Percentiles rank a stretch among this genome's conserved stretches.
Evolutionary conservation across 2,888 invertebrate species (phyloP).

Genomic region (Mantis religiosa): DNA sequence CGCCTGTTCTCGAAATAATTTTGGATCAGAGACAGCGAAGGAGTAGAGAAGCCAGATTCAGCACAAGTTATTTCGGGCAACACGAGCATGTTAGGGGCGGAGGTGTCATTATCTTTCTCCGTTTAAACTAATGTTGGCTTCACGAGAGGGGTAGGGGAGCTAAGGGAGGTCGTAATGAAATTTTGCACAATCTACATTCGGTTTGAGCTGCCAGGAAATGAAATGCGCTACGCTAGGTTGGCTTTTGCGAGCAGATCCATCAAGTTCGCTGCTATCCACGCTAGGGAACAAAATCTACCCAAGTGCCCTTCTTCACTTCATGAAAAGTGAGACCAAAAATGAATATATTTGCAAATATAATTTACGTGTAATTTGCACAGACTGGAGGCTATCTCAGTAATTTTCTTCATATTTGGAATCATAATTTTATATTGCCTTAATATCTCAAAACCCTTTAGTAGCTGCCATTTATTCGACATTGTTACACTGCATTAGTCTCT

Average conservation of each 20-base stretch:
- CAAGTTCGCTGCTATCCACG: background rate
- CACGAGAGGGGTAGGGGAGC: background rate
- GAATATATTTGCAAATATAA: background rate
- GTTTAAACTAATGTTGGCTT: background rate
- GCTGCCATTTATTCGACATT: too few relatives aligned
- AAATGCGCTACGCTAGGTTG: conserved; percentile 15
- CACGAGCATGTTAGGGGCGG: background rate
- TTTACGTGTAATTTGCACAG: background rate
- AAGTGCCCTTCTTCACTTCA: background rate
- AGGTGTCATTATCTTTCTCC: background rate
- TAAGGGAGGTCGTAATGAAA: conserved; percentile 6
- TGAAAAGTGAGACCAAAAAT: background rate
- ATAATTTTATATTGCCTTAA: too few relatives aligned
- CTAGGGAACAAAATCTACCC: background rate
- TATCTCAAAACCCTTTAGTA: too few relatives aligned
- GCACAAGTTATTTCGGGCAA: background rate
- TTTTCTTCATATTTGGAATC: background rate
- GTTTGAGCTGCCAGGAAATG: conserved; percentile 10
- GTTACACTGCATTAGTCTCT: too few relatives aligned
- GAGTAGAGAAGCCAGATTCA: background rate
- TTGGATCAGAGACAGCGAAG: background rate
- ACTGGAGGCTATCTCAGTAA: background rate
- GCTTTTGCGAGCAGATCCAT: conserved; percentile 7
- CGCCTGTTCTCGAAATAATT: background rate
- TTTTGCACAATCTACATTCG: conserved; percentile 5